Percentiles rank a stretch among this genome's conserved stretches.
phyloP scores from a whole-genome alignment of 2,888 invertebrate species.

The Salticus scenicus region DNA sequence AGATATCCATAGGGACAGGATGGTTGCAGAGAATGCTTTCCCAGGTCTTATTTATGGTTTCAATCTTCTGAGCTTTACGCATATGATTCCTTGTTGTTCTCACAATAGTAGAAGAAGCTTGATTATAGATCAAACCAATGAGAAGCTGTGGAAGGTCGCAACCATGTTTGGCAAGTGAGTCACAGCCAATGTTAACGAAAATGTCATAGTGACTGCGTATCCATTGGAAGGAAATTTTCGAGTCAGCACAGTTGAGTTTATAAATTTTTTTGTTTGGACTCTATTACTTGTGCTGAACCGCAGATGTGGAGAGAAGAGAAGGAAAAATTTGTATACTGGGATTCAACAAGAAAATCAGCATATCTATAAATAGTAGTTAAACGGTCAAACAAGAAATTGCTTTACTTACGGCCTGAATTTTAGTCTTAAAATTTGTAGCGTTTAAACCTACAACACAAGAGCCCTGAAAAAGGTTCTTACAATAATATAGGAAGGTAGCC shows the following conservation, averaged over 20 bases:
- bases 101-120: too few relatives aligned
- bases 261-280: too few relatives aligned
- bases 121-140: not conserved
- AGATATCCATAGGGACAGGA: too few relatives aligned
- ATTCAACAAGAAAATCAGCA: constrained; percentile 11
- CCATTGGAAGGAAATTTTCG: not conserved
- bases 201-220: not conserved
- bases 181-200: not conserved
- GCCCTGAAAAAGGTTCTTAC: not conserved
- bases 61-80: too few relatives aligned
- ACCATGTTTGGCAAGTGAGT: not conserved
- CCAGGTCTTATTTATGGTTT: too few relatives aligned
- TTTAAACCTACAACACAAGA: not conserved
- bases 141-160: constrained; percentile 12
- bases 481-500: too few relatives aligned
- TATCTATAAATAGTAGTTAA: not conserved
- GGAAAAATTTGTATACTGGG: not conserved
- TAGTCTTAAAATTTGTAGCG: not conserved
- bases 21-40: too few relatives aligned
- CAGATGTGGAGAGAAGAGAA: too few relatives aligned
- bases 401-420: too few relatives aligned
- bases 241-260: not conserved
- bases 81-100: too few relatives aligned
- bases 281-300: too few relatives aligned
- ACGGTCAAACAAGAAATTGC: not conserved